phyloP scores from a whole-genome alignment of 2,113 vertebrate genomes.

The Neolamprologus falcicula region DNA sequence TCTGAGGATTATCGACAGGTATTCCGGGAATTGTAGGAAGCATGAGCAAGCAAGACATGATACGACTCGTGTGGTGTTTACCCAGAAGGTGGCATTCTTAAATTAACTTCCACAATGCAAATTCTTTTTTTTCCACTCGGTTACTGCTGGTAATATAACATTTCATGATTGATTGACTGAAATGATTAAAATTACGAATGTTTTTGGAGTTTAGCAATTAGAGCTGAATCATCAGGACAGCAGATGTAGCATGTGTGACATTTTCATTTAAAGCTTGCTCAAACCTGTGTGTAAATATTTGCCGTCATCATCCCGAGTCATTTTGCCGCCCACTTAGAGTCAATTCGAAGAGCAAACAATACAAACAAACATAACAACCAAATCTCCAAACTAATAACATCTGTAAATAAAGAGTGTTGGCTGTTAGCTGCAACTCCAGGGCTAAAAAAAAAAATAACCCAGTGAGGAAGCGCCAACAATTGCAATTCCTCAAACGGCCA shows the following conservation, averaged over 20 bases:
- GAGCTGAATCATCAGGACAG: not conserved
- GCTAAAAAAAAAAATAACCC: not conserved
- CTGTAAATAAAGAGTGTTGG: not conserved
- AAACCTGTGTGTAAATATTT: not conserved
- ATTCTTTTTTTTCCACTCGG: not conserved
- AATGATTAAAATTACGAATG: not conserved
- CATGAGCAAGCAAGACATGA: not conserved
- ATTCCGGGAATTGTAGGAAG: constrained; percentile 28
- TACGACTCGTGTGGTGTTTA: not conserved
- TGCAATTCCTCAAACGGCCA: not conserved
- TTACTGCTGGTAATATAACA: not conserved
- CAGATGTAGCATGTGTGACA: not conserved
- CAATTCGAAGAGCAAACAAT: not conserved
- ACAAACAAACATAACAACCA: not conserved
- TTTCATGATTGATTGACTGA: not conserved
- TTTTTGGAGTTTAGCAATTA: not conserved
- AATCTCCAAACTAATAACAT: not conserved
- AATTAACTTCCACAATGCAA: not conserved
- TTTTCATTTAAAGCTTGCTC: not conserved
- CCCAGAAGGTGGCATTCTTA: not conserved
- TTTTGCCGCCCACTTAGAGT: not conserved
- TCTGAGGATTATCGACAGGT: constrained; percentile 1
- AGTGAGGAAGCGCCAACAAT: not conserved
- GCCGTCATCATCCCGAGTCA: not conserved
- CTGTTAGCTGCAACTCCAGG: not conserved